A percentile compares a stretch with the other conserved stretches of the same genome.
These are phyloP conservation scores for Sarcophaga caerulescens DNA, from an alignment of 2,888 invertebrate species.

Conservation along the genomic window DNA sequence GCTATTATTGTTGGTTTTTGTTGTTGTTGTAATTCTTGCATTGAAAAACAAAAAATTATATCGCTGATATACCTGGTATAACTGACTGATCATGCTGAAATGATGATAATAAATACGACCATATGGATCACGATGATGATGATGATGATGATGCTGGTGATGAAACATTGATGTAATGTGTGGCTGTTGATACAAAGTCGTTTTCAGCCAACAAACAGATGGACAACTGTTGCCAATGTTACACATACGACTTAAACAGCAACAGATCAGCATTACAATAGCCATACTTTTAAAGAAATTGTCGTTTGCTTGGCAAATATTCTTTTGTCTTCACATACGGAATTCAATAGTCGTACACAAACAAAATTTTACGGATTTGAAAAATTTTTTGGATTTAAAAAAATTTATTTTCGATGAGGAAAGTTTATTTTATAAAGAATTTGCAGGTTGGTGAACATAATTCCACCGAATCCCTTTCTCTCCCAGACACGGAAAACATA, in stretches of 20 bases:
- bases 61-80: conserved; percentile 7
- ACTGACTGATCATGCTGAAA: background rate
- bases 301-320: conserved; percentile 19
- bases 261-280: background rate
- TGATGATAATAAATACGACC: background rate
- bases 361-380: too few species aligned
- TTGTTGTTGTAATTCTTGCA: conserved; percentile 21
- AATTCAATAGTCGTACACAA: background rate
- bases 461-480: too few species aligned
- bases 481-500: too few species aligned
- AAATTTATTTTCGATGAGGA: too few species aligned
- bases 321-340: conserved; percentile 25
- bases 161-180: conserved; percentile 37
- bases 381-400: too few species aligned
- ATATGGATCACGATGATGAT: background rate
- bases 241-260: conserved; percentile 48
- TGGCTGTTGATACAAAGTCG: conserved; percentile 20
- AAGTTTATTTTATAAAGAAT: too few species aligned
- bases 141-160: conserved; percentile 47
- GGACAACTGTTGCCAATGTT: conserved; percentile 59
- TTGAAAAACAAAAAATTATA: conserved; percentile 23
- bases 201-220: conserved; percentile 48
- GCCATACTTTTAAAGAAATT: conserved; percentile 60
- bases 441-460: too few species aligned
- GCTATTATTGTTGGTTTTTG: conserved; percentile 1